Base-by-base conservation (phyloP, 2,797 vertebrate genomes). In the Pangasius krempfi region DNA sequence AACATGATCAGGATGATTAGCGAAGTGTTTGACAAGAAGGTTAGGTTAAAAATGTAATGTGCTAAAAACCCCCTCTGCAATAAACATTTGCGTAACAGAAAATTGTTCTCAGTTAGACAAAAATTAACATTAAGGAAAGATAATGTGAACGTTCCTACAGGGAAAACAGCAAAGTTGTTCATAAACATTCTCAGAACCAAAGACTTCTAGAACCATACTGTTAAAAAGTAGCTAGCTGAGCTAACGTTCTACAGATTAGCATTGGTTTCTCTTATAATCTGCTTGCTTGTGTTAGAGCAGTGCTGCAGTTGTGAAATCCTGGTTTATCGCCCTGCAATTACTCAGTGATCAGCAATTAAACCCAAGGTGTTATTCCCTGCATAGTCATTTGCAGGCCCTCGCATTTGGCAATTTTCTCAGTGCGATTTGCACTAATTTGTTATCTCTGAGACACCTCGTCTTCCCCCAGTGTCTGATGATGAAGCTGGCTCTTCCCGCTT, bases 381-480 rank as follows among this genome's bases (percentile, higher is more conserved):
- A 40, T n/a, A 30, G 40, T 44, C 84, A 66, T 81, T 82, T 82
- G 85, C 40, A 80, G 60, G 60, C n/a, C n/a, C 30, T 75, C 27
- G 4, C 82, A 40, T 85, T 70, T 37, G 70, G 30, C 81, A 56
- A 4, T 44, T 50, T 37, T 56, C 70, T 78, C 47, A 58, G 52
- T 68, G 80, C 37, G 62, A 84, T 87, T 22, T 89, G 89, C 56
- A 62, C 72, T 27, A 50, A 72, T 79, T 14, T 14, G 52, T 87
- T 89, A 89, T 87, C 86, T 85, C 86, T 12, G 47, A 87, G 80
- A 89, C 89, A 89, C 89, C 86, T 79, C 30, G 86, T 84, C 86
- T 87, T 89, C 89, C 89, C 73, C 62, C 73, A 12, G 30, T 60
- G 81, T 80, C 86, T 87, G n/a, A 70, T 87, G 81, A 89, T 70